Conservation (phyloP, 2,797 vertebrate genomes). For the Anniella stebbinsi region DNA sequence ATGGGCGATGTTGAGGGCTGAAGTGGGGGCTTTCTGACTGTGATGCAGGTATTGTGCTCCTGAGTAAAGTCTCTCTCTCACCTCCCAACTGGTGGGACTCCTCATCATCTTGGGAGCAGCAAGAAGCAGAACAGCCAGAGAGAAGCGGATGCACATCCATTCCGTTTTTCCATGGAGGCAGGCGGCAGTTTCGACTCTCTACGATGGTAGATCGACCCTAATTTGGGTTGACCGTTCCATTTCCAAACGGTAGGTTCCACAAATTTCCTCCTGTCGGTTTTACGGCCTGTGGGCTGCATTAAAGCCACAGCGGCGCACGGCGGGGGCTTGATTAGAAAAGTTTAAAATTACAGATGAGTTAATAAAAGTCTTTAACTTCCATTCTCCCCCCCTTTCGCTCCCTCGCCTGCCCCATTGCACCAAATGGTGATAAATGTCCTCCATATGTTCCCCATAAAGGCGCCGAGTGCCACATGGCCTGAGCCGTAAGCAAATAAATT, state of each 20-base stretch:
- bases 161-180: not conserved
- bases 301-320: constrained; percentile 58
- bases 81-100: too few relatives aligned
- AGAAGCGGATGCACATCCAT: too few relatives aligned
- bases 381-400: not conserved
- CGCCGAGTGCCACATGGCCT: constrained; percentile 83
- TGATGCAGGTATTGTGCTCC: too few relatives aligned
- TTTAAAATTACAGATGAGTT: constrained; percentile 83
- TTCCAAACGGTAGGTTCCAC: not conserved
- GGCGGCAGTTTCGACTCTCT: not conserved
- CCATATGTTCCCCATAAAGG: constrained; percentile 85
- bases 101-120: not conserved
- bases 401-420: constrained; percentile 54
- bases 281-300: not conserved
- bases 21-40: too few relatives aligned
- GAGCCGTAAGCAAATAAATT: constrained; percentile 84
- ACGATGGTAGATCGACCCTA: not conserved
- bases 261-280: not conserved
- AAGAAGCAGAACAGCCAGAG: too few relatives aligned
- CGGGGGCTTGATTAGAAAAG: constrained; percentile 85
- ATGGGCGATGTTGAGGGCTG: too few relatives aligned
- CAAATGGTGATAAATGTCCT: constrained; percentile 83
- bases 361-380: constrained; percentile 81
- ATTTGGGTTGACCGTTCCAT: not conserved
- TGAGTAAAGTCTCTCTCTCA: too few relatives aligned